Evolutionary conservation across 1,140 invertebrate genomes (phyloP).

Genomic region (Trypoxylus dichotomus): DNA sequence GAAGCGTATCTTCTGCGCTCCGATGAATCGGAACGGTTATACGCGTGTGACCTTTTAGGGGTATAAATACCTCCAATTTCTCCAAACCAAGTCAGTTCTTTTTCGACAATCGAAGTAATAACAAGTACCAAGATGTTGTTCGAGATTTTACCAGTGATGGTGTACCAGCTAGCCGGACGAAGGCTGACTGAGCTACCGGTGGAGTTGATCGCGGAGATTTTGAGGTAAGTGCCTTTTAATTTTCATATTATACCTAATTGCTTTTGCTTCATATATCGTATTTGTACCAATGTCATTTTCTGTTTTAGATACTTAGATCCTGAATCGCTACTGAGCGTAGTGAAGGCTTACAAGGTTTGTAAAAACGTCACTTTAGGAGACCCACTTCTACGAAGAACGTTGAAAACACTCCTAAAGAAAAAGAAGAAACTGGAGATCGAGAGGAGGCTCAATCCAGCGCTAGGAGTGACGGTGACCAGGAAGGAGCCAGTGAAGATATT

Average conservation of each 20-base stretch:
- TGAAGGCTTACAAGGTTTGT: background rate
- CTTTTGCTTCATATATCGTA: background rate
- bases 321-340: background rate
- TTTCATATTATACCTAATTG: background rate
- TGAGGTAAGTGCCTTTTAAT: background rate
- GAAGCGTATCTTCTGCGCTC: no score
- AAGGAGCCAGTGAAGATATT: background rate
- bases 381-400: background rate
- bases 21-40: no score
- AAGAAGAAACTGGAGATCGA: background rate
- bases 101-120: background rate
- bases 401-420: background rate
- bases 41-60: no score
- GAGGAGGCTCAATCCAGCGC: background rate
- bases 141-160: background rate
- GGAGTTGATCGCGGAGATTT: background rate
- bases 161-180: background rate
- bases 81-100: no score
- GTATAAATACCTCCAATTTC: no score
- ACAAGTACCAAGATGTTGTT: background rate
- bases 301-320: background rate
- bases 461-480: background rate
- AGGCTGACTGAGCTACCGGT: background rate
- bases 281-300: no score
- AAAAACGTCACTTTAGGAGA: background rate